A percentile compares a stretch with the other conserved stretches of the same genome.
Evolutionary conservation across 2,888 invertebrate species (phyloP).

Genomic region (Lasius fuliginosus): DNA sequence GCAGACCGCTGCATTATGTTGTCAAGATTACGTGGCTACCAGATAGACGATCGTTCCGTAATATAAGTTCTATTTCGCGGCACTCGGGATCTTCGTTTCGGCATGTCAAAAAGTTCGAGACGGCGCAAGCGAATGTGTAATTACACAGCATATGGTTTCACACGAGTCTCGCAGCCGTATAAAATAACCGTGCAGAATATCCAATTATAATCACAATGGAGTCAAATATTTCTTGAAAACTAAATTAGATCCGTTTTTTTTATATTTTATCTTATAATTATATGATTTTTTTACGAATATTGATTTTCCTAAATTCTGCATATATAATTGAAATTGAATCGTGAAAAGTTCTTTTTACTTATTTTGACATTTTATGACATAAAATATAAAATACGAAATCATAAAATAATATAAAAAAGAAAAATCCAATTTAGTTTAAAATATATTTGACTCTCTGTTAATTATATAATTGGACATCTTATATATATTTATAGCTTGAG

Average conservation of each 20-base stretch:
- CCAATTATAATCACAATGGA: background rate
- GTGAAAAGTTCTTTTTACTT: background rate
- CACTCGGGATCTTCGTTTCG: constrained; percentile 33
- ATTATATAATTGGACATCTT: background rate
- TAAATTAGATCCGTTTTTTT: background rate
- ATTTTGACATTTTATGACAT: background rate
- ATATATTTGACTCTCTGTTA: background rate
- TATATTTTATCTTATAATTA: background rate
- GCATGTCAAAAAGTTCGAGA: constrained; percentile 17
- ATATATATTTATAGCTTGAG: background rate
- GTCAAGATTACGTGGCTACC: constrained; percentile 49
- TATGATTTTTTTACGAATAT: no score
- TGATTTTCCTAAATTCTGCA: no score
- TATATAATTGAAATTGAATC: no score
- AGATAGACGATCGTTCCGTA: background rate
- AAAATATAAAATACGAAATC: background rate
- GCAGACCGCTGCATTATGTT: constrained; percentile 59
- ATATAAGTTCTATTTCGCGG: constrained; percentile 29
- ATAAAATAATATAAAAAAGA: background rate
- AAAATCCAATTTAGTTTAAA: background rate
- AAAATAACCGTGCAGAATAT: background rate
- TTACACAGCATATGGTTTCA: constrained; percentile 2
- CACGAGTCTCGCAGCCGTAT: background rate
- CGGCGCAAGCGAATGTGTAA: constrained; percentile 29
- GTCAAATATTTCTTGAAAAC: background rate